Base-by-base conservation (phyloP, 2,888 invertebrate genomes). In the Mimachlamys varia region DNA sequence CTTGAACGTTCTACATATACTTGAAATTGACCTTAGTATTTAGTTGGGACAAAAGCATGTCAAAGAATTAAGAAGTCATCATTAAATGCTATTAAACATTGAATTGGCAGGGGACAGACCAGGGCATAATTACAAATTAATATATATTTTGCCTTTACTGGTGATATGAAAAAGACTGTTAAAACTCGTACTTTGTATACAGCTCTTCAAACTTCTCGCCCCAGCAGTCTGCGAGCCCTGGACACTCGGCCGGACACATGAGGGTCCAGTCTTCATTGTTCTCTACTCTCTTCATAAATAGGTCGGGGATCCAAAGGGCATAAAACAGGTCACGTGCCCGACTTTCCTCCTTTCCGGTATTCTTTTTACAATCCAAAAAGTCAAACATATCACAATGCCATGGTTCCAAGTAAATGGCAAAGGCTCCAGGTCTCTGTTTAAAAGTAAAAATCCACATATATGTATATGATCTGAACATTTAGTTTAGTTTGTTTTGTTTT, bases 361-460 rank as follows among this genome's bases (percentile, higher is more conserved):
- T 99, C 96, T 99, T 99, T 96, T 98, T 98, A 89, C 99, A 97
- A 96, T 99, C 98, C 89, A 99, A 97, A 97, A 99, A 99, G 92
- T 99, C 99, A 96, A 99, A 98, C 91, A 99, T 97, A 96, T 99
- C 99, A 0, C 99, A 98, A 97, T 99, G 99, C 99, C 99, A 99
- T 0, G 99, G 99, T 97, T 99, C 99, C 90, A 99, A 97, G 96
- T 99, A 99, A 92, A 99, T 98, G 27, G 99, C 99, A 97, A 99
- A 99, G 4, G 99, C 99, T 38, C 99, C 99, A 1, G 99, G 99
- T 92, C 99, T 97, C 97, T 97, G 95, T 49, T 95, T 91, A 89
- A 89, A 49, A 19, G 5, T 50, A 15, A 53, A 62, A 33, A 7
- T 88, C 10, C 19, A 53, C 5, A 53, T 15, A 58, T 58, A 22